Base-by-base conservation (phyloP, 2,888 invertebrate species). In the Melanchra persicariae region DNA sequence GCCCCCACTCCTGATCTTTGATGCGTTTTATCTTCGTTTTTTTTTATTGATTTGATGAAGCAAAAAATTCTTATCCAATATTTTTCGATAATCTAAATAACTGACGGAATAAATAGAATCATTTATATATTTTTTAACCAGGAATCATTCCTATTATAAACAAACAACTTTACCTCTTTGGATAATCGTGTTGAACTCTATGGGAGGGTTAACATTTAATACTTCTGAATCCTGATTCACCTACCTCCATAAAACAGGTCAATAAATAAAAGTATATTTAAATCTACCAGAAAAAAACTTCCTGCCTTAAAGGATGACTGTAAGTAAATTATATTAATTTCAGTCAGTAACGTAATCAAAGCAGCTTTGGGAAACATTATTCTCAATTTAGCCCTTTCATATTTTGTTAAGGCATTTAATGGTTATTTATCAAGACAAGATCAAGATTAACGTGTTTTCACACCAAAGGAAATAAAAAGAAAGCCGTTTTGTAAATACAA, bases 361-460 rank as follows among this genome's bases (percentile, higher is more conserved):
- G 65, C 52, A 59, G 77, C 69, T 79, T 70, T 64, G 19, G 34
- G 65, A 47, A 79, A 70, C 82, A 85, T 82, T 73, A 79, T 80
- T 85, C 74, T 82, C 77, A 81, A 82, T 85, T 84, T 81, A 77
- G 76, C 77, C 68, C 74, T 79, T 78, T 78, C 71, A 75, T 79
- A 68, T 73, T 81, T 69, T 73, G 65, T n/a, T 68, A 40, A 51
- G 57, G 22, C 34, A 30, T 24, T 67, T 68, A 51, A 64, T 43
- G 47, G 61, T 68, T 74, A 77, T 78, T 74, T 76, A 74, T 81
- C 58, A 63, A 19, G 30, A 47, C 68, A 24, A 47, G 52, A 80
- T 66, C 59, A 61, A 63, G 66, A 58, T 82, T 77, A 74, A 70
- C 43, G 55, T 22, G n/a, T 51, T 67, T 77, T 54, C 49, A 43